Evolutionary conservation across 2,888 invertebrate species (phyloP).

Genomic region (Stegophylla sp.): DNA sequence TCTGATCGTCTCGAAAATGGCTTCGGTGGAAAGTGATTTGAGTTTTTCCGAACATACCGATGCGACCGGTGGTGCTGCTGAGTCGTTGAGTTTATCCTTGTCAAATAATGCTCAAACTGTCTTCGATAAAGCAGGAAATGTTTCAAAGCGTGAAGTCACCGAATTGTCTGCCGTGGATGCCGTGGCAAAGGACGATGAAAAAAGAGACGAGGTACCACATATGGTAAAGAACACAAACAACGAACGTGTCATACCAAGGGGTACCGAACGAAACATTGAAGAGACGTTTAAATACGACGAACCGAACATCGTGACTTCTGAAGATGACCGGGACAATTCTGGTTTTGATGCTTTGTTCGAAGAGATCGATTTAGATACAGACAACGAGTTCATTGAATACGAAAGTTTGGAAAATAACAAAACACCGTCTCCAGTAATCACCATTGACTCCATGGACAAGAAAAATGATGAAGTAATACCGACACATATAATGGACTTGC

Average conservation of each 20-base stretch:
- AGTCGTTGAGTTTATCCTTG: constrained; percentile 34
- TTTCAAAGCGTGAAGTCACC: not conserved
- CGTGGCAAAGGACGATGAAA: not conserved
- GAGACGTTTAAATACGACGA: constrained; percentile 36
- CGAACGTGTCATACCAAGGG: not conserved
- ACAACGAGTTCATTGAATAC: constrained; percentile 54
- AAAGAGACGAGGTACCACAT: not conserved
- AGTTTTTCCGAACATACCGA: constrained; percentile 52
- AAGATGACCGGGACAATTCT: constrained; percentile 30
- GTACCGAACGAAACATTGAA: constrained; percentile 5
- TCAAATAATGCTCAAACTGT: constrained; percentile 33
- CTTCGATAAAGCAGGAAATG: not conserved
- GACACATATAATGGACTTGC: constrained; percentile 37
- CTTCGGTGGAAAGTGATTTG: constrained; percentile 48
- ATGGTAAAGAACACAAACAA: not conserved
- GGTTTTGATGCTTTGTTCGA: constrained; percentile 38
- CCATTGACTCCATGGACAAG: constrained; percentile 3
- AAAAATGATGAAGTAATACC: constrained; percentile 24
- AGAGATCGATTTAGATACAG: constrained; percentile 26
- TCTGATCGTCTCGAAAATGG: constrained; percentile 47
- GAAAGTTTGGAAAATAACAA: constrained; percentile 60
- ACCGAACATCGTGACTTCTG: constrained; percentile 37
- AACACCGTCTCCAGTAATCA: constrained; percentile 41
- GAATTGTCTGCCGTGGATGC: not conserved
- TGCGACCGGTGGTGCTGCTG: constrained; percentile 8